These are phyloP conservation scores for Acrocyrtus sp. DNA, from an alignment of 2,888 invertebrate genomes.

Conservation along the genomic window DNA sequence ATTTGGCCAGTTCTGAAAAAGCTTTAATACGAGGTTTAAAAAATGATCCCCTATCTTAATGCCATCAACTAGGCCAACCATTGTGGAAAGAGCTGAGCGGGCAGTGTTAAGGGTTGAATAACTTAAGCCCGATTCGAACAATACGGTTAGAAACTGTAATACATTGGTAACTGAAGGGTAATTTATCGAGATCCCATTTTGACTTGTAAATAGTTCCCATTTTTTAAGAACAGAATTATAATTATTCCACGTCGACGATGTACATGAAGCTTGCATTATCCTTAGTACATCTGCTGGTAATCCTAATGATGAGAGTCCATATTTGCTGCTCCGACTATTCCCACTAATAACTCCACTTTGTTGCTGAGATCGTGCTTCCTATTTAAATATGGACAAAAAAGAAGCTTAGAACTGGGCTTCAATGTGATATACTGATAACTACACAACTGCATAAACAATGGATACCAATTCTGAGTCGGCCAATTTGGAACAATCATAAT, in stretches of 20 bases:
- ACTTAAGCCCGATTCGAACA: conserved; percentile 9
- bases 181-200: too few species aligned
- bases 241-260: neutral
- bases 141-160: conserved; percentile 7
- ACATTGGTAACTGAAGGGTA: neutral
- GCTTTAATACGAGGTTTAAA: conserved; percentile 18
- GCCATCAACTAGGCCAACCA: neutral
- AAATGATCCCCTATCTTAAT: conserved; percentile 11
- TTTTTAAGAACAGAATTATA: too few species aligned
- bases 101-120: conserved; percentile 33
- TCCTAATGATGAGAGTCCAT: neutral
- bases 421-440: neutral
- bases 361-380: neutral
- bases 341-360: neutral
- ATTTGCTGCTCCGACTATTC: neutral
- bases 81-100: conserved; percentile 35
- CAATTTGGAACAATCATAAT: conserved; percentile 37
- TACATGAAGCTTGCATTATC: neutral
- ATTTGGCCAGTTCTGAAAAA: neutral
- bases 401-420: neutral
- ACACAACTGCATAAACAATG: conserved; percentile 8
- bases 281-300: neutral
- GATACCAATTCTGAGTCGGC: conserved; percentile 29
- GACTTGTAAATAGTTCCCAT: too few species aligned
- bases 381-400: conserved; percentile 10